Conservation (phyloP, 1,140 invertebrate genomes). For the Drosophila navojoa region DNA sequence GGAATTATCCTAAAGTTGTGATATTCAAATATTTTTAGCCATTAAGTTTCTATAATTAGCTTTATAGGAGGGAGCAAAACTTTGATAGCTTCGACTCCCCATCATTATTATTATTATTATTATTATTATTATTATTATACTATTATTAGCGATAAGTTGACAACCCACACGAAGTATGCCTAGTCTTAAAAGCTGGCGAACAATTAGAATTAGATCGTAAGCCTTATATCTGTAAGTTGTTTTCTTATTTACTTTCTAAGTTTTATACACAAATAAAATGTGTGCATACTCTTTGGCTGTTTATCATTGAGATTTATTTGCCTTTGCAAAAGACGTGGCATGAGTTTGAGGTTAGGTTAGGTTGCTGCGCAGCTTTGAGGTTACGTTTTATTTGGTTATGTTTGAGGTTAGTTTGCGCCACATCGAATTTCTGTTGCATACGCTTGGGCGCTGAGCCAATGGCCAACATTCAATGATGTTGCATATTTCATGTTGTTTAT, state of each 20-base stretch:
- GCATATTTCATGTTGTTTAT: constrained; percentile 9
- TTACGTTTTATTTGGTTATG: constrained; percentile 13
- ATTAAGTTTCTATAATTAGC: constrained; percentile 23
- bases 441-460: constrained; percentile 29
- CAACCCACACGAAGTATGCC: background rate
- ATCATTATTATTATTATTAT: background rate
- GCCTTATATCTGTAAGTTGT: constrained; percentile 18
- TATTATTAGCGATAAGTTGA: background rate
- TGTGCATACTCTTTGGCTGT: constrained; percentile 24
- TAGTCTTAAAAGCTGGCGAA: constrained; percentile 1
- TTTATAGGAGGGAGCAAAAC: constrained; percentile 5
- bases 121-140: background rate
- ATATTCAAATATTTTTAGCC: constrained; percentile 36
- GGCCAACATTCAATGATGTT: constrained; percentile 6
- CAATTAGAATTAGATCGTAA: constrained; percentile 5
- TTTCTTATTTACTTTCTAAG: constrained; percentile 11
- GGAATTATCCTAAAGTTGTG: constrained; percentile 45
- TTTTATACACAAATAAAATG: constrained; percentile 56
- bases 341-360: constrained; percentile 19
- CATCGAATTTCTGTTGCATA: constrained; percentile 28
- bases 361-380: constrained; percentile 28
- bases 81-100: constrained; percentile 21
- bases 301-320: constrained; percentile 37
- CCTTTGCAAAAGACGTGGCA: background rate
- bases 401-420: constrained; percentile 29